Base-by-base conservation (phyloP, 2,797 vertebrate genomes). In the Etheostoma perlongum region DNA sequence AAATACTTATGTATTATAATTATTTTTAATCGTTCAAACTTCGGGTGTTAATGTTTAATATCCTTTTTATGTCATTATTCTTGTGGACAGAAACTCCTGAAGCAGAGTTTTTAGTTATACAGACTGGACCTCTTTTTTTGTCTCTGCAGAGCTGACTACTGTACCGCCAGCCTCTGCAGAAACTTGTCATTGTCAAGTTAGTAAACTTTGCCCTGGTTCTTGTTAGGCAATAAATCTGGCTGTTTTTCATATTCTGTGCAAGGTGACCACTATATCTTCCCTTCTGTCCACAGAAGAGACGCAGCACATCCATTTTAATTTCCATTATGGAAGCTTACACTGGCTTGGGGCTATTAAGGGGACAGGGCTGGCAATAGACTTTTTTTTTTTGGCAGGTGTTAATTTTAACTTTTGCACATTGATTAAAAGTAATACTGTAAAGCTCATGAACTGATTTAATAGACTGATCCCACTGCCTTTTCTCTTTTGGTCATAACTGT, bases 351-450 rank as follows among this genome's bases (percentile, higher is more conserved):
- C 68, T 74, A 36, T 67, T 57, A 74, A 73, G 25, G 72, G 78
- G 78, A 72, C 42, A 54, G 60, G 65, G 9, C 57, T 49, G 48
- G 25, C 5, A 76, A 74, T 69, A 25, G 33, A 72, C 30, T 23
- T 23, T 23, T 27, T 66, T 15, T 76, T 8, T 21, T 6, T 65
- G 33, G n/a, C 68, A 66, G 51, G 2, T 73, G 44, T 68, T 85
- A 16, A 85, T 84, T 83, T 60, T 76, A 85, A 52, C 47, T 48
- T 66, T 49, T 58, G 82, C 63, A 62, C 16, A 67, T 55, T 67
- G 42, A 87, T 86, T 83, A 59, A 82, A 83, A 71, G 64, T 60
- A 40, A 40, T 12, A 40, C 36, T 36, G 46, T 52, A 49, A 46
- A 47, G 27, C 36, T 30, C 21, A 68, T 23, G 19, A 74, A 48